A percentile compares a stretch with the other conserved stretches of the same genome.
Evolutionary conservation across 64 coral and sea anemone genomes (phyloP).

Genomic region (Dendronephthya gigantea): DNA sequence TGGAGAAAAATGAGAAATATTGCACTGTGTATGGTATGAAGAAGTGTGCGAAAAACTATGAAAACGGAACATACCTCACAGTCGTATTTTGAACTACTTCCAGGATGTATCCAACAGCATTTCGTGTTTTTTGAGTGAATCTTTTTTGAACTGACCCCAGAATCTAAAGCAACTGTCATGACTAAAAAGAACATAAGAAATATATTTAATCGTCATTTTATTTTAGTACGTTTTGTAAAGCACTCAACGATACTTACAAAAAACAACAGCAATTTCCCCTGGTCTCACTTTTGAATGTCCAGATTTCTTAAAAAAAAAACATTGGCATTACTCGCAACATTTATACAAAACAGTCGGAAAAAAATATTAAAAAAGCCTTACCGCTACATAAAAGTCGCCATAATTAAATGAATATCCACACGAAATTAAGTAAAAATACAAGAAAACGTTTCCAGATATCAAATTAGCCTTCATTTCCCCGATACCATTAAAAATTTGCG

Average conservation of each 20-base stretch:
- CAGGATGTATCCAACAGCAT: constrained; percentile 6
- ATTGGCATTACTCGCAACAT: background rate
- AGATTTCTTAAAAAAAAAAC: constrained; percentile 12
- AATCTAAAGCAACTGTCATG: background rate
- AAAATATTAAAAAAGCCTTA: background rate
- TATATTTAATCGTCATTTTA: background rate
- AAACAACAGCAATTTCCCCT: background rate
- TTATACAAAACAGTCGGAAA: background rate
- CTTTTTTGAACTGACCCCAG: background rate
- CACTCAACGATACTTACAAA: background rate
- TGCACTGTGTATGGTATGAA: background rate
- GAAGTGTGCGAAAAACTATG: background rate
- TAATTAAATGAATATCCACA: background rate
- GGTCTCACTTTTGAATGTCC: constrained; percentile 14
- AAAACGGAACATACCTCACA: background rate
- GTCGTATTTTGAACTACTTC: background rate
- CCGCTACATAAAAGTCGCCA: background rate
- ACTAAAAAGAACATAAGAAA: background rate
- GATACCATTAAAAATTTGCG: no score
- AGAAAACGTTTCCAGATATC: background rate
- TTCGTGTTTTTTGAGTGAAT: background rate
- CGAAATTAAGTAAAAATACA: background rate
- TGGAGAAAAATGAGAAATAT: background rate
- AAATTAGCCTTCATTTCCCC: background rate
- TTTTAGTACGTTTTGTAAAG: background rate